Conservation (phyloP, 2,888 invertebrate genomes). For the Chrysolina oricalcia region DNA sequence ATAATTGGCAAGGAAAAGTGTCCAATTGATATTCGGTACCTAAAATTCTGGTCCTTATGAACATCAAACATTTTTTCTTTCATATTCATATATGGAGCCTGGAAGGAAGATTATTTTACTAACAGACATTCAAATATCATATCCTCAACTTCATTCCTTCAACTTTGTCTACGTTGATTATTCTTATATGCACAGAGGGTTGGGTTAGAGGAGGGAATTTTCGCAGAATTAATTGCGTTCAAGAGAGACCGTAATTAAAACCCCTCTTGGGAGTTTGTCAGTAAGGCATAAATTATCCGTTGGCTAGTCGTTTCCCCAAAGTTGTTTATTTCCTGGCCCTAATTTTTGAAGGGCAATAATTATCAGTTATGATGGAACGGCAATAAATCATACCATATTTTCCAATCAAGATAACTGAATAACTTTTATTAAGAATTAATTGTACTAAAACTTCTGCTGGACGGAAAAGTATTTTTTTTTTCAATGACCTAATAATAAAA, state of each 20-base stretch:
- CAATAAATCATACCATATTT: background rate
- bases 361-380: slow-evolving; percentile 9
- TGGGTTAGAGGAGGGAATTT: background rate
- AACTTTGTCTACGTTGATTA: background rate
- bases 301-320: background rate
- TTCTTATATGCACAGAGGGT: background rate
- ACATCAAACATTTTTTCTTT: too few species aligned
- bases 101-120: too few species aligned
- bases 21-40: too few species aligned
- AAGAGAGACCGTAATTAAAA: slow-evolving; percentile 24
- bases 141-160: background rate
- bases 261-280: slow-evolving; percentile 22
- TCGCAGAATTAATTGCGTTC: slow-evolving; percentile 14
- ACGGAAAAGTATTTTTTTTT: too few species aligned
- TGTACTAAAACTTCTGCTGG: too few species aligned
- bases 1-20: too few species aligned
- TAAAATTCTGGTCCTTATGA: too few species aligned
- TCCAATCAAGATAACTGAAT: too few species aligned
- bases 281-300: slow-evolving; percentile 11
- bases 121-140: too few species aligned
- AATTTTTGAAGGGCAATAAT: slow-evolving; percentile 10
- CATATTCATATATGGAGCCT: too few species aligned
- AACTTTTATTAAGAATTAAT: too few species aligned
- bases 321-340: slow-evolving; percentile 15
- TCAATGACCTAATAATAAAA: too few species aligned